Percentiles rank a stretch among this genome's conserved stretches.
Conservation (phyloP, 2,797 vertebrate species). For the Bryconaethiops microstoma region DNA sequence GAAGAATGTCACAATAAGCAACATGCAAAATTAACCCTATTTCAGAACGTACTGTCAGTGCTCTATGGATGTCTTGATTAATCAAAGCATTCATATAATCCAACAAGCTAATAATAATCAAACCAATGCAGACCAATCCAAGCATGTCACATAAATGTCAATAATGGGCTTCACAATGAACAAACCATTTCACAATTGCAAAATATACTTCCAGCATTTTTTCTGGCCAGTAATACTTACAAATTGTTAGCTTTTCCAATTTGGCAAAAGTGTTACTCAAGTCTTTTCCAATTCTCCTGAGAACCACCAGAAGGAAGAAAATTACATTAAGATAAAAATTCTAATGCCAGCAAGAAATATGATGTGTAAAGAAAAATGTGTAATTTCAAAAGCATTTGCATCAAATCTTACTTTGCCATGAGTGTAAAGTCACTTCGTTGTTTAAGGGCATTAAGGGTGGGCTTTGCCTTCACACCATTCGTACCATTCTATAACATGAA, state of each 20-base stretch:
- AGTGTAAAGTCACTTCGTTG: conserved; percentile 93
- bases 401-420: conserved; percentile 90
- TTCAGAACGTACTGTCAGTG: too few relatives aligned
- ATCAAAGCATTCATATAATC: neutral
- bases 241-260: conserved; percentile 93
- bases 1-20: neutral
- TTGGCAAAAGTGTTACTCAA: conserved; percentile 96
- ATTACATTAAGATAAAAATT: conserved; percentile 10
- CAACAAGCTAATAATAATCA: neutral
- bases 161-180: neutral
- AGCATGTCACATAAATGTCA: neutral
- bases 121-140: neutral
- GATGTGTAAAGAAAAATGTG: neutral
- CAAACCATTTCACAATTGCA: neutral
- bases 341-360: neutral
- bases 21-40: neutral
- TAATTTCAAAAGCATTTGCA: conserved; percentile 8
- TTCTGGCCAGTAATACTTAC: conserved; percentile 75
- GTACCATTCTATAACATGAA: conserved; percentile 80
- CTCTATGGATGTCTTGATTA: neutral
- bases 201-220: neutral
- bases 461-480: conserved; percentile 77
- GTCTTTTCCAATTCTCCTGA: conserved; percentile 93
- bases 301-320: conserved; percentile 32
- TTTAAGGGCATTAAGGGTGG: conserved; percentile 79